Percentiles rank a stretch among this genome's conserved stretches.
Evolutionary conservation across 37 sponge, comb jelly and placozoan genomes (phyloP).

Genomic region (Geodia barretti): DNA sequence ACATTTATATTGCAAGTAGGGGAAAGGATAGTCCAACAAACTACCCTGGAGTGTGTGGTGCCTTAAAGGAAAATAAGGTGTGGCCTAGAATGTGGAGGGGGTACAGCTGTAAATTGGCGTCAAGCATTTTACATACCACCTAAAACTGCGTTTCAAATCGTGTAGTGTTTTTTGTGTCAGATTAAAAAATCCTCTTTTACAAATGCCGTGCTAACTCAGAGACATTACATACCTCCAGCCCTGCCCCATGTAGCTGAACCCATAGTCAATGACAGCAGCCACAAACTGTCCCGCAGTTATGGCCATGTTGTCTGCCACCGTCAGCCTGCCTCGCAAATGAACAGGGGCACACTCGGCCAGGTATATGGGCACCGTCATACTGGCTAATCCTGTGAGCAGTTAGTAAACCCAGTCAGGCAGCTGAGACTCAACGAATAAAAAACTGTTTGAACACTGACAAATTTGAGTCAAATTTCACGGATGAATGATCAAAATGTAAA

Average conservation of each 20-base stretch:
- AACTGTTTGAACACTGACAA: not conserved
- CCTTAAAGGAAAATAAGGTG: no score
- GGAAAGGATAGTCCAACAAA: no score
- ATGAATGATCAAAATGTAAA: not conserved
- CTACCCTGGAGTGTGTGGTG: no score
- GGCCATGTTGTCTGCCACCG: conserved; percentile 15
- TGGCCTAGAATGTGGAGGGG: no score
- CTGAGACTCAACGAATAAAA: no score
- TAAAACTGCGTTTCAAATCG: no score
- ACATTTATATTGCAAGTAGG: no score
- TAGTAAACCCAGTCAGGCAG: not conserved
- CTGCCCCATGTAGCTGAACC: conserved; percentile 23
- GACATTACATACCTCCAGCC: conserved; percentile 59
- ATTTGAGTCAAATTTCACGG: not conserved
- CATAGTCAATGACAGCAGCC: conserved; percentile 15
- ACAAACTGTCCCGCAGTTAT: conserved; percentile 38
- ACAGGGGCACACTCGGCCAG: conserved; percentile 36
- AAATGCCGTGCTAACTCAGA: no score
- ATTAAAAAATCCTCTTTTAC: no score
- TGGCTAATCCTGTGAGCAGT: conserved; percentile 20
- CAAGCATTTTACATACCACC: no score
- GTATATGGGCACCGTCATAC: conserved; percentile 60
- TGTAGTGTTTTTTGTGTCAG: no score
- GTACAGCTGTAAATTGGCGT: no score
- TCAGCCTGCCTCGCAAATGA: conserved; percentile 24